Evolutionary conservation across 2,113 vertebrate genomes (phyloP), one percentile per base, ranked within the genome.

Genomic region (Lycocorax pyrrhopterus): DNA sequence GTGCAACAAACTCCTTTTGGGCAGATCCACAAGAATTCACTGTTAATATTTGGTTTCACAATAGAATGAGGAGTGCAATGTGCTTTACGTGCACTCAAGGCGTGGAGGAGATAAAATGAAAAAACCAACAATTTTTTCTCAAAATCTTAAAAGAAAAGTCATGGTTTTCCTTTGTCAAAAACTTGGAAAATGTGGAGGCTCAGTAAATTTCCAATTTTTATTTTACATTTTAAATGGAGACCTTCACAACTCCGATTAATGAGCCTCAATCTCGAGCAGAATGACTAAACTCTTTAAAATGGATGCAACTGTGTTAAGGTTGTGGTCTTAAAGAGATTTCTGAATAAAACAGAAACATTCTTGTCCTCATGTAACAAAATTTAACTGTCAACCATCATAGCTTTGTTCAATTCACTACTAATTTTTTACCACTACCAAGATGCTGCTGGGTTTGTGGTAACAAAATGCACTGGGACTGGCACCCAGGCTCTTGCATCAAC

Each of bases 51-150:
- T 59, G 9, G 9, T 80, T 76, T 69, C 33, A 5, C 8, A 12
- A 3, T 2, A 35, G 18, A 69, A 41, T 13, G 32, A 53, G 32
- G 33, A 90, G 6, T 5, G 13, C 0, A 0, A 10, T 33, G 33
- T 26, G 25, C 21, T 62, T 79, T 46, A 63, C 3, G 0, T 2
- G 4, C 9, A 37, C 26, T 88, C 22, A 44, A 0, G 7, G 37
- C 26, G 12, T 4, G 35, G 41, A 68, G 30, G 77, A 69, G 49
- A 46, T 13, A 66, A 69, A 81, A 35, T n/a, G 23, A 49, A 49
- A 49, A 49, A 49, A 49, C 2, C 47, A 26, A 26, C 49, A 49
- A 26, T 2, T 22, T 76, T 82, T 79, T 18, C 17, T 51, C 16
- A 73, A 62, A 73, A 87, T 62, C 30, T 29, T 67, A 20, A 58